Evolutionary conservation across 2,113 vertebrate species (phyloP).

Genomic region (Eurystomus gularis): DNA sequence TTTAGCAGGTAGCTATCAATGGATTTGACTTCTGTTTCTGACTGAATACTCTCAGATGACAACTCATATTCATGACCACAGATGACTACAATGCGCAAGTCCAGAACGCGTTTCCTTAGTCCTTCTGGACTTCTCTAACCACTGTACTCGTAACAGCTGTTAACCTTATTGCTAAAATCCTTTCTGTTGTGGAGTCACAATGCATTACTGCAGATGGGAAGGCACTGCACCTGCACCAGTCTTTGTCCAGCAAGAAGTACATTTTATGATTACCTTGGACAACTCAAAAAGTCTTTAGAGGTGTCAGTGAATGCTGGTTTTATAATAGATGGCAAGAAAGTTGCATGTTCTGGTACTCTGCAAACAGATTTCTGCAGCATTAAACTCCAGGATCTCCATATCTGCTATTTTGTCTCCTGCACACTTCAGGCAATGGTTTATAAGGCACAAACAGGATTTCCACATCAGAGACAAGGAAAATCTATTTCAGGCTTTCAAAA

Average conservation of each 20-base stretch:
- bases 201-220: neutral
- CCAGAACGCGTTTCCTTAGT: neutral
- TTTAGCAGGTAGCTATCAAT: neutral
- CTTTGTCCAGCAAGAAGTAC: neutral
- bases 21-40: neutral
- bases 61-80: neutral
- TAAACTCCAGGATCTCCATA: neutral
- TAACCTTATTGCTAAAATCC: neutral
- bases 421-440: neutral
- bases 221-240: neutral
- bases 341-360: neutral
- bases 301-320: neutral
- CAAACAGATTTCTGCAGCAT: neutral
- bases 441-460: neutral
- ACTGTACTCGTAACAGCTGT: neutral
- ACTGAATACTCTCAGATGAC: neutral
- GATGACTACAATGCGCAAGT: neutral
- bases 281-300: neutral
- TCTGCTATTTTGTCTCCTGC: neutral
- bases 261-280: neutral
- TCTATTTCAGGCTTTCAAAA: slow-evolving; percentile 32
- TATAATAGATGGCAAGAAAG: neutral
- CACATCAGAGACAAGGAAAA: slow-evolving; percentile 5
- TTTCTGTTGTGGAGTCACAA: neutral
- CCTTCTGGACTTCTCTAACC: neutral